Base-by-base conservation (phyloP, 2,888 invertebrate genomes). In the Chydorus sphaericus region DNA sequence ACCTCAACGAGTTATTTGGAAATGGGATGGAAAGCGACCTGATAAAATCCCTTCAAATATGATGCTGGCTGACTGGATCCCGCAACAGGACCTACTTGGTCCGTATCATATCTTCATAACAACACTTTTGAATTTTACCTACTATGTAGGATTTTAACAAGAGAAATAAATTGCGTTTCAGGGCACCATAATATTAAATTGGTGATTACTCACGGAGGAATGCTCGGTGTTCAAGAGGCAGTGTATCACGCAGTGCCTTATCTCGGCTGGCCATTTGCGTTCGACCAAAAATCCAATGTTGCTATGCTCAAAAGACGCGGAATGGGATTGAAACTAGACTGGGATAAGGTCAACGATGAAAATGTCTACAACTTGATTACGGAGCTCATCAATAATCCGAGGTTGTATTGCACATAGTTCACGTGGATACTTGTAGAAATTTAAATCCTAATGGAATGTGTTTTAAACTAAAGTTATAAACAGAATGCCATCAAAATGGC, bases 41-140 rank as follows among this genome's bases (percentile, higher is more conserved):
- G n/a, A 39, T 7, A n/a, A 39, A 7, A n/a, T 39, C 6, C 39
- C 39, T 10, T 39, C 39, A n/a, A 39, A 39, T n/a, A 20, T 39
- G 8, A n/a, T 18, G 8, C n/a, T 39, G n/a, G 39, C 18, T 20
- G 18, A 39, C 8, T 39, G 39, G 72, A 68, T 68, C 26, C 69
- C 71, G 2, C 71, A 72, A 59, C 68, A 68, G 58, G 70, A 69
- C 57, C 59, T 72, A 23, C 59, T 71, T 54, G 65, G 72, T 71
- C n/a, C n/a, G n/a, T n/a, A 10, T 16, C n/a, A 39, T 39, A 16
- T 11, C n/a, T 23, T 26, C 1, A 39, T n/a, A n/a, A n/a, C n/a
- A n/a, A n/a, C n/a, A 10, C 7, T n/a, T 7, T n/a, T n/a, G n/a
- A n/a, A n/a, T n/a, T n/a, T n/a, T n/a, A n/a, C n/a, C n/a, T n/a